Conservation (phyloP, 2,113 vertebrate genomes). For the Atlantisia rogersi region DNA sequence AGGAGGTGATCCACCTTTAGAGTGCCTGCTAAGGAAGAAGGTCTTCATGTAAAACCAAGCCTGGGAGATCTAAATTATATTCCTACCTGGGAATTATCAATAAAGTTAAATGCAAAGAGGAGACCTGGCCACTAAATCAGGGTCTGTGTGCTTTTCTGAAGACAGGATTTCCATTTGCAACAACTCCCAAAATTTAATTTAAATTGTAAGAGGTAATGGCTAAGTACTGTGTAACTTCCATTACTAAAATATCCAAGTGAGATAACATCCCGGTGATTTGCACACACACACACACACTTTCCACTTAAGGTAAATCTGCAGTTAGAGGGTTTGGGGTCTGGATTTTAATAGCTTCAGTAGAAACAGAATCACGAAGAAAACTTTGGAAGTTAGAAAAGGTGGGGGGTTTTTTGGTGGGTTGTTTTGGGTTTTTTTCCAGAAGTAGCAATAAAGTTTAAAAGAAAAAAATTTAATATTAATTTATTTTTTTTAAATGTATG, state of each 20-base stretch:
- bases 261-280: not conserved
- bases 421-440: not conserved
- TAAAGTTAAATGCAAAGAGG: slow-evolving; percentile 36
- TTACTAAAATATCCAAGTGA: slow-evolving; percentile 28
- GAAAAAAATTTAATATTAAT: not conserved
- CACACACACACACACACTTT: not conserved
- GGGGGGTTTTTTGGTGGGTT: too few relatives aligned
- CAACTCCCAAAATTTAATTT: slow-evolving; percentile 61
- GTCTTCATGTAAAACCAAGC: slow-evolving; percentile 21
- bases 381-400: not conserved
- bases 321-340: not conserved
- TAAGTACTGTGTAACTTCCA: slow-evolving; percentile 6
- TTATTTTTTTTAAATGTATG: not conserved
- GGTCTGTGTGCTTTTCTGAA: slow-evolving; percentile 34
- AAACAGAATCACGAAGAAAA: not conserved
- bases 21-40: not conserved
- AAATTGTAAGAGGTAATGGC: slow-evolving; percentile 52
- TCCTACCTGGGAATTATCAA: slow-evolving; percentile 44
- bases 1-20: not conserved
- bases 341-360: not conserved
- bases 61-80: slow-evolving; percentile 35
- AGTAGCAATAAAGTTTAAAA: not conserved
- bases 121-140: slow-evolving; percentile 22
- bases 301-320: not conserved
- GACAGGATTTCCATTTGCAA: slow-evolving; percentile 47